phyloP scores from a whole-genome alignment of 2,888 invertebrate genomes.

The Meiosimyza decipiens region DNA sequence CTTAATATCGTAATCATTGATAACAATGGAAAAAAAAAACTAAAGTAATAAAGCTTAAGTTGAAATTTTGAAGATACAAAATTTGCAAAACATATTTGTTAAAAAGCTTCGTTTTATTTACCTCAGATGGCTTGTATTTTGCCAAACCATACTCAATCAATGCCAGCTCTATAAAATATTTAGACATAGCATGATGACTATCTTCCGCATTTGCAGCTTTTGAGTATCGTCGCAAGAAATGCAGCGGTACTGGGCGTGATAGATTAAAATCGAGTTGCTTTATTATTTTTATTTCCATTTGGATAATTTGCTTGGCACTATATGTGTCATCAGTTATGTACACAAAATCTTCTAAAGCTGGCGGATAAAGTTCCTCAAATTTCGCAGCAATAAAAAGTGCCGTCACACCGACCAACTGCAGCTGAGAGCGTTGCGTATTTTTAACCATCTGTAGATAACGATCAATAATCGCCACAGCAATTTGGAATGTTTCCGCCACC shows the following conservation, averaged over 20 bases:
- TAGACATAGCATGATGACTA: conserved; percentile 81
- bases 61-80: too few species aligned
- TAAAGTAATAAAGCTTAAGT: too few species aligned
- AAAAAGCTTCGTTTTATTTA: conserved; percentile 71
- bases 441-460: conserved; percentile 77
- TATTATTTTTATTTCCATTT: conserved; percentile 86
- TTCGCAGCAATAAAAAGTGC: conserved; percentile 92
- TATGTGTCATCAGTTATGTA: conserved; percentile 92
- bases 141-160: conserved; percentile 84
- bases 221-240: conserved; percentile 85
- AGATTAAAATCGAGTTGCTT: conserved; percentile 81
- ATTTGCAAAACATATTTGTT: too few species aligned
- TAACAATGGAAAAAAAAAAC: too few species aligned
- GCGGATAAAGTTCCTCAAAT: conserved; percentile 93
- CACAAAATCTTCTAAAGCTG: conserved; percentile 88
- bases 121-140: conserved; percentile 82
- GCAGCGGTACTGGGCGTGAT: conserved; percentile 87
- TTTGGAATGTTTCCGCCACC: conserved; percentile 87
- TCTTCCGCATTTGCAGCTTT: conserved; percentile 73
- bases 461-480: conserved; percentile 89
- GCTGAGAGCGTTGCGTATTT: conserved; percentile 74
- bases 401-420: conserved; percentile 91
- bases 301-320: conserved; percentile 79
- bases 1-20: too few species aligned
- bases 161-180: conserved; percentile 90